Base-by-base conservation (phyloP, 2,113 vertebrate genomes). In the Oncorhynchus masou region DNA sequence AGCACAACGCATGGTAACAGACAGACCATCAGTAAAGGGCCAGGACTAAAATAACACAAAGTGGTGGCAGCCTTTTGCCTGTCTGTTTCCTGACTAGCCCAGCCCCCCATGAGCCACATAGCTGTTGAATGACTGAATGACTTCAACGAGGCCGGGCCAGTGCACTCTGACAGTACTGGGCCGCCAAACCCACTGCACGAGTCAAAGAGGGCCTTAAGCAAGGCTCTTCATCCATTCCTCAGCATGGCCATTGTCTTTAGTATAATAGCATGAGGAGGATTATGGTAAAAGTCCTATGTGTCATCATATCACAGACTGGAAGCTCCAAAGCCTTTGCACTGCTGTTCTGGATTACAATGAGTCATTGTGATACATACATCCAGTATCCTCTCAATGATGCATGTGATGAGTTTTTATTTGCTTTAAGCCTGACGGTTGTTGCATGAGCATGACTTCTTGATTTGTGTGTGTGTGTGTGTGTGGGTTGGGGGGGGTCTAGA, bases 21-120 rank as follows among this genome's bases (percentile, higher is more conserved):
- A 82, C 81, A 81, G 39, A 45, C 39, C 39, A 45, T 45, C 39
- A 45, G 39, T 45, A 45, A 45, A 45, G 39, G 39, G 78, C 81
- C 74, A 57, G 77, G 78, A 71, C 84, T 85, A 85, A 87, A 91
- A 88, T 87, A 91, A 91, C 86, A 90, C 8, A 20, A 85, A 34
- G 76, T 74, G 49, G 39, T 39, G 84, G 71, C 71, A 76, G 82
- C 78, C 39, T 39, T 39, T 39, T 45, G 39, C 39, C 39, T 45
- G 39, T 11, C 39, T 75, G 84, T 76, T 92, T 91, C 85, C 91
- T 85, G 84, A 90, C 79, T 72, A 80, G 79, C 71, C 68, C 72
- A 2, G 70, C 68, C 74, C 76, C 75, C 75, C 74, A 68, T 82
- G 80, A 85, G 79, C 74, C 75, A 74, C 82, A 88, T 78, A 84